Conservation (phyloP, 1,140 invertebrate species). For the Neodiprion pinetum region DNA sequence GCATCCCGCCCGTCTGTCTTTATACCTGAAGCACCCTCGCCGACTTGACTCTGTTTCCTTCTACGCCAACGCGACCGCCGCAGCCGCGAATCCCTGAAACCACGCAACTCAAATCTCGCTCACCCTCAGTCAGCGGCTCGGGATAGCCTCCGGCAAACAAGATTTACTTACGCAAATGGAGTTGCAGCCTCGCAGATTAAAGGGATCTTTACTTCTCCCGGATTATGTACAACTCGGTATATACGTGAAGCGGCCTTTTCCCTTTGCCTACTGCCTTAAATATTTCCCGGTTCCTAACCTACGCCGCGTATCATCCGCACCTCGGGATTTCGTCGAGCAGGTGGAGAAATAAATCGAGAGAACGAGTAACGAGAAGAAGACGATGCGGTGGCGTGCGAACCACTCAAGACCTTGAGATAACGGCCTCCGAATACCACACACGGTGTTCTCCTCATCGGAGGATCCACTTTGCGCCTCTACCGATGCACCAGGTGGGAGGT, state of each 20-base stretch:
- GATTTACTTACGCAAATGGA: constrained; percentile 1
- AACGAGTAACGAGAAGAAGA: too few relatives aligned
- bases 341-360: too few relatives aligned
- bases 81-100: too few relatives aligned
- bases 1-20: too few relatives aligned
- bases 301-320: not conserved
- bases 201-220: not conserved
- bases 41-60: not conserved
- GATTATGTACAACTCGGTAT: not conserved
- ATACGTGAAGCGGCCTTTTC: not conserved
- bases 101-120: not conserved
- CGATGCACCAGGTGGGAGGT: too few relatives aligned
- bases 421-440: too few relatives aligned
- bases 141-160: constrained; percentile 3
- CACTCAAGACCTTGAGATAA: too few relatives aligned
- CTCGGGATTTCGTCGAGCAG: too few relatives aligned
- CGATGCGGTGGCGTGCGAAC: too few relatives aligned
- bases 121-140: not conserved
- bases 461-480: too few relatives aligned
- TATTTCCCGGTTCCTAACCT: not conserved
- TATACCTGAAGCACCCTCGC: not conserved
- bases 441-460: too few relatives aligned
- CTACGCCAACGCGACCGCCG: not conserved
- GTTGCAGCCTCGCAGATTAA: constrained; percentile 4
- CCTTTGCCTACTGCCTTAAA: too few relatives aligned